These are phyloP conservation scores for Cheilinus undulatus DNA, from an alignment of 2,113 vertebrate genomes.

Conservation along the genomic window DNA sequence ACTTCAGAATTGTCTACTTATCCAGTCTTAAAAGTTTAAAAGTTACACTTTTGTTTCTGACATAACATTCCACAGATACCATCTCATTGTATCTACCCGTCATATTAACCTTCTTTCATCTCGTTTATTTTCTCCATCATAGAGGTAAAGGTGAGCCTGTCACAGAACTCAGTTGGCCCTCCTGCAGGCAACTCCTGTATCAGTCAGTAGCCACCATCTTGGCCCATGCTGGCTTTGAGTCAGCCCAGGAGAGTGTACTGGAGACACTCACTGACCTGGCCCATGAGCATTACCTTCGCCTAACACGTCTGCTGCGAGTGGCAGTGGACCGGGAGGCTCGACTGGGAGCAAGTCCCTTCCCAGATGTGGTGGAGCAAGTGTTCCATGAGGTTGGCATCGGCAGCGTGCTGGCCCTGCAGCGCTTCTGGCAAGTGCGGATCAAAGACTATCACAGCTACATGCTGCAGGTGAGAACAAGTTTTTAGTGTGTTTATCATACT, in stretches of 20 bases:
- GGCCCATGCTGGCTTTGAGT: constrained; percentile 95
- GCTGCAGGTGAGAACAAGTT: constrained; percentile 88
- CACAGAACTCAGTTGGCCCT: constrained; percentile 94
- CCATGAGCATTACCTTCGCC: constrained; percentile 94
- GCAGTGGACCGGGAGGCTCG: constrained; percentile 93
- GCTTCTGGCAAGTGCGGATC: constrained; percentile 98
- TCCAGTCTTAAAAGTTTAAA: not conserved
- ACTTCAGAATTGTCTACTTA: too few relatives aligned
- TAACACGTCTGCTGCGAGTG: constrained; percentile 91
- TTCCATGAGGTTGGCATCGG: constrained; percentile 97
- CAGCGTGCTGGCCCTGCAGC: constrained; percentile 94
- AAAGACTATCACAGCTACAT: constrained; percentile 98
- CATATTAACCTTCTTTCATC: not conserved
- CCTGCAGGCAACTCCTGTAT: constrained; percentile 96
- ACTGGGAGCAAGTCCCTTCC: constrained; percentile 92
- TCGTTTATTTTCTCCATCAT: constrained; percentile 13
- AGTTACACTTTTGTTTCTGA: too few relatives aligned
- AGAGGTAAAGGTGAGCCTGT: constrained; percentile 97
- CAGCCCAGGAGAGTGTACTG: constrained; percentile 93
- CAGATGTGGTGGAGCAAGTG: constrained; percentile 96
- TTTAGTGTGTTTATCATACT: not conserved
- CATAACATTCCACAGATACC: too few relatives aligned
- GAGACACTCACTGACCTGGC: constrained; percentile 95
- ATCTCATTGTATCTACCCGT: too few relatives aligned
- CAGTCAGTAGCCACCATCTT: constrained; percentile 96